Percentiles rank a stretch among this genome's conserved stretches.
Conservation (phyloP, 2,113 vertebrate species). For the Aptenodytes forsteri region DNA sequence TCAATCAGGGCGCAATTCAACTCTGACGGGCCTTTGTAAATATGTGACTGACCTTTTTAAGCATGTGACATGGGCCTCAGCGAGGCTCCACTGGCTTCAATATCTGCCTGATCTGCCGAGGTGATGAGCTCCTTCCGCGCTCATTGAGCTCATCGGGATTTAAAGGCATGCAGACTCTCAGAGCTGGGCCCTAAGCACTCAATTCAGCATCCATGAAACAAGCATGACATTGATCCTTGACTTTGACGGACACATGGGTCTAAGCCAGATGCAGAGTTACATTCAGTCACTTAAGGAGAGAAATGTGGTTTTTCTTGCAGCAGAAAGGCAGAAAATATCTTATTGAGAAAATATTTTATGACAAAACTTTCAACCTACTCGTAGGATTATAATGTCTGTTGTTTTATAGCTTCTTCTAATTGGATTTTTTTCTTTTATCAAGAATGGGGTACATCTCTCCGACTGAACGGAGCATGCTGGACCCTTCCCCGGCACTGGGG, state of each 20-base stretch:
- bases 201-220: background rate
- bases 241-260: background rate
- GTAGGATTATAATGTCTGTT: background rate
- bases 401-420: background rate
- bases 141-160: background rate
- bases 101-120: background rate
- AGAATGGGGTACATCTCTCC: too few relatives aligned
- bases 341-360: background rate
- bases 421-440: background rate
- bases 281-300: background rate
- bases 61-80: background rate
- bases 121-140: background rate
- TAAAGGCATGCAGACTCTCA: background rate
- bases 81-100: background rate
- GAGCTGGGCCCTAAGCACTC: background rate
- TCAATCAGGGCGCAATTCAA: slow-evolving; percentile 2
- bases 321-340: background rate
- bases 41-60: background rate
- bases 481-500: background rate
- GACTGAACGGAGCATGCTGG: background rate
- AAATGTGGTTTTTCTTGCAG: background rate
- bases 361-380: background rate
- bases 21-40: background rate
- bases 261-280: background rate
- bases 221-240: background rate